Percentiles rank a stretch among this genome's conserved stretches.
phyloP scores from a whole-genome alignment of 2,888 invertebrate species.

The Troides helena region DNA sequence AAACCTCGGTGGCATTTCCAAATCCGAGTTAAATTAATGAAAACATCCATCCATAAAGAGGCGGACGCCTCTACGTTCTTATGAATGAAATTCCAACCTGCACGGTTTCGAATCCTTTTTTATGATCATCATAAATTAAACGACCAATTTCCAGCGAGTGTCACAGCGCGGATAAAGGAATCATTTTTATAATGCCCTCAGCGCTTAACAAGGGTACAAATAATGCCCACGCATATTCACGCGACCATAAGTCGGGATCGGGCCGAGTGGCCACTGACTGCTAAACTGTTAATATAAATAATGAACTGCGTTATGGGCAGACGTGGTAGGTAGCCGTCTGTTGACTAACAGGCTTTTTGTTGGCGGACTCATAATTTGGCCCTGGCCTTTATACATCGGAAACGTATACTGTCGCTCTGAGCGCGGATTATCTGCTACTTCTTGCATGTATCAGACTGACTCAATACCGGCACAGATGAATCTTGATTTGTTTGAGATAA shows the following conservation, averaged over 20 bases:
- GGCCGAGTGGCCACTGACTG: slow-evolving; percentile 70
- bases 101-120: slow-evolving; percentile 76
- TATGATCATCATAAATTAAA: slow-evolving; percentile 77
- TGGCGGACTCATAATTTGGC: slow-evolving; percentile 55
- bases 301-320: slow-evolving; percentile 77
- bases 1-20: slow-evolving; percentile 68
- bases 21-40: slow-evolving; percentile 77
- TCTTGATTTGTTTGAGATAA: slow-evolving; percentile 20
- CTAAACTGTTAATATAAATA: slow-evolving; percentile 81
- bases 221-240: slow-evolving; percentile 80
- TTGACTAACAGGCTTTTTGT: slow-evolving; percentile 76
- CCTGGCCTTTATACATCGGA: slow-evolving; percentile 32
- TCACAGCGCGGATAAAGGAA: slow-evolving; percentile 79
- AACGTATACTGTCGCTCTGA: slow-evolving; percentile 28
- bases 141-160: slow-evolving; percentile 78
- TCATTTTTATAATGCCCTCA: slow-evolving; percentile 80
- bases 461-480: slow-evolving; percentile 29
- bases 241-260: slow-evolving; percentile 74
- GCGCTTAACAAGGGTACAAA: slow-evolving; percentile 79
- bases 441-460: slow-evolving; percentile 28
- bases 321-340: slow-evolving; percentile 70
- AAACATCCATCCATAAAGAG: slow-evolving; percentile 79
- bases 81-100: slow-evolving; percentile 81
- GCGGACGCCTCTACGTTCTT: slow-evolving; percentile 79
- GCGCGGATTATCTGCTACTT: slow-evolving; percentile 34